Evolutionary conservation across 2,797 vertebrate genomes (phyloP).

Genomic region (Sebastes vulpes): DNA sequence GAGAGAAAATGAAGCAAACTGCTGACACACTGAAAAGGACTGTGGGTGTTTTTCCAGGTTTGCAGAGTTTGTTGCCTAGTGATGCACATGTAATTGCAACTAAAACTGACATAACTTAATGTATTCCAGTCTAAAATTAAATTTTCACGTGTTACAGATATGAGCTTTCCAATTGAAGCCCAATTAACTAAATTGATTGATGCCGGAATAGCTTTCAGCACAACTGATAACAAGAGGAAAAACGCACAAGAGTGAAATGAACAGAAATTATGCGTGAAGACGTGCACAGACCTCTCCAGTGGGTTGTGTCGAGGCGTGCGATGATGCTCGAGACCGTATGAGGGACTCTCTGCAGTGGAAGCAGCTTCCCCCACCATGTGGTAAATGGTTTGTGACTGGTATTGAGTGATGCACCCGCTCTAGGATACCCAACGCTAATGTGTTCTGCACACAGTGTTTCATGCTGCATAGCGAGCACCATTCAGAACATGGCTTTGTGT

Average conservation of each 20-base stretch:
- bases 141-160: constrained; percentile 68
- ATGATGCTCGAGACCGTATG: constrained; percentile 41
- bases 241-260: constrained; percentile 55
- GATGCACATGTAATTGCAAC: constrained; percentile 75
- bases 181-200: constrained; percentile 75
- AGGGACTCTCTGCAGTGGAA: constrained; percentile 55
- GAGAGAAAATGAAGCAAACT: constrained; percentile 42
- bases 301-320: constrained; percentile 39
- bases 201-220: constrained; percentile 57
- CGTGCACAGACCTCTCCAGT: constrained; percentile 19
- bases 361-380: constrained; percentile 71
- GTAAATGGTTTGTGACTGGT: constrained; percentile 82
- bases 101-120: constrained; percentile 79
- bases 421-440: constrained; percentile 73
- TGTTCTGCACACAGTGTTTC: constrained; percentile 70
- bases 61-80: constrained; percentile 58
- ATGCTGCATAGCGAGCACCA: constrained; percentile 59
- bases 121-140: constrained; percentile 69
- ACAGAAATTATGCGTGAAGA: constrained; percentile 50
- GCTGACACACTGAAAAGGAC: constrained; percentile 62
- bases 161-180: constrained; percentile 61
- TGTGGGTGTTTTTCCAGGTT: constrained; percentile 56
- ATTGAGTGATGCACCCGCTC: constrained; percentile 77
- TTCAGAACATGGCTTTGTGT: constrained; percentile 57
- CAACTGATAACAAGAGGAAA: constrained; percentile 58